Conservation (phyloP, 2,797 vertebrate genomes). For the Bovichtus diacanthus region DNA sequence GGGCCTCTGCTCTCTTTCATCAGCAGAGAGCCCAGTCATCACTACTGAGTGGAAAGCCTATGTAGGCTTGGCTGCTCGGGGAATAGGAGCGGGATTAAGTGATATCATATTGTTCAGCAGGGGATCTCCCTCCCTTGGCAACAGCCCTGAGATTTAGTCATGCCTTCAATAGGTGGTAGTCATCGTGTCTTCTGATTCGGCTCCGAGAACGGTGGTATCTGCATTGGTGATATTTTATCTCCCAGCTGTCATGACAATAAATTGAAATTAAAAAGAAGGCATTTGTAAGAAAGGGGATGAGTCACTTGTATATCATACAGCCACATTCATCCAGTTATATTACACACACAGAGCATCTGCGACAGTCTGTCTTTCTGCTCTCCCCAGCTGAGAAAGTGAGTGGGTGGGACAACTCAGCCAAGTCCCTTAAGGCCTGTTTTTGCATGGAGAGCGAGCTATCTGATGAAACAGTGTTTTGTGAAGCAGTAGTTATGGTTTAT, state of each 20-base stretch:
- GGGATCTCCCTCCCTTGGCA: constrained; percentile 74
- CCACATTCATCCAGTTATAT: constrained; percentile 48
- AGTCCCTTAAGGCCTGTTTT: constrained; percentile 32
- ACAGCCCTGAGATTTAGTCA: constrained; percentile 63
- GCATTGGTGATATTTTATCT: constrained; percentile 63
- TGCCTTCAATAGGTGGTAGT: constrained; percentile 71
- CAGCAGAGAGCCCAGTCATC: constrained; percentile 78
- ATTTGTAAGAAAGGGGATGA: constrained; percentile 67
- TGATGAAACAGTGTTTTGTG: constrained; percentile 32
- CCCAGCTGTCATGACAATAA: constrained; percentile 67
- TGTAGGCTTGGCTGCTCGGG: constrained; percentile 67
- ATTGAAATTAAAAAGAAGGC: constrained; percentile 67
- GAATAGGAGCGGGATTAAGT: constrained; percentile 73
- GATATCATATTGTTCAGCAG: constrained; percentile 78
- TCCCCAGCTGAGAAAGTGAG: constrained; percentile 57
- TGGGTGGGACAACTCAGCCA: constrained; percentile 35
- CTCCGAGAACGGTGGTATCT: constrained; percentile 45
- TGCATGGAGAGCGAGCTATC: constrained; percentile 25
- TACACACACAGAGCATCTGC: constrained; percentile 66
- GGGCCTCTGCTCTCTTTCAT: constrained; percentile 79
- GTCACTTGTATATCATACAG: constrained; percentile 64
- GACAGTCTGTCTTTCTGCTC: constrained; percentile 48
- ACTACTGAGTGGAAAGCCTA: constrained; percentile 79
- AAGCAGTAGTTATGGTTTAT: constrained; percentile 39
- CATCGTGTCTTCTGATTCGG: constrained; percentile 53